Evolutionary conservation across 2,113 vertebrate species (phyloP).

Genomic region (Penelope pileata): DNA sequence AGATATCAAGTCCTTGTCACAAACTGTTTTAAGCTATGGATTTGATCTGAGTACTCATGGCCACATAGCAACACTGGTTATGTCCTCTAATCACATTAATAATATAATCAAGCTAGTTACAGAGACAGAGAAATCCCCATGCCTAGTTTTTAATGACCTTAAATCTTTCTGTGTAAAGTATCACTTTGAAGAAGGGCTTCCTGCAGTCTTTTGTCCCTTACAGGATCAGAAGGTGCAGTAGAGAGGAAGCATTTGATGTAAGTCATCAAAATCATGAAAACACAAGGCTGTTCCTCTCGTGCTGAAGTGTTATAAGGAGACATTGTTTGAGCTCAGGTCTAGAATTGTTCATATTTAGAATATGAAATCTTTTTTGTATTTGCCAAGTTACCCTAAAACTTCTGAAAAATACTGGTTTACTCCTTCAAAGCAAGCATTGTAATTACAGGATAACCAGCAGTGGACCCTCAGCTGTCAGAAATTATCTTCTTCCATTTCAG

Average conservation of each 20-base stretch:
- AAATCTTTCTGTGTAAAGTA: not conserved
- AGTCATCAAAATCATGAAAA: not conserved
- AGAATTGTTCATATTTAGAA: not conserved
- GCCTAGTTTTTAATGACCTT: not conserved
- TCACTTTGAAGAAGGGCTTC: not conserved
- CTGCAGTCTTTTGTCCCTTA: not conserved
- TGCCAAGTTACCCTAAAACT: not conserved
- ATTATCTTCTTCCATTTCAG: not conserved
- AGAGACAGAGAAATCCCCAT: not conserved
- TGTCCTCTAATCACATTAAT: not conserved
- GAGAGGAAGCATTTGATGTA: not conserved
- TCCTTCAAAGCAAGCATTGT: not conserved
- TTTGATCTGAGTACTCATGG: not conserved
- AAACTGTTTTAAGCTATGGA: not conserved
- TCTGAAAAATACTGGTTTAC: not conserved
- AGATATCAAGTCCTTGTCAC: not conserved
- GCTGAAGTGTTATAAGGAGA: not conserved
- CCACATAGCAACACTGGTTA: not conserved
- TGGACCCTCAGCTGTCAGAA: not conserved
- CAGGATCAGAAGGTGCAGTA: not conserved
- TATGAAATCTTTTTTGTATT: not conserved
- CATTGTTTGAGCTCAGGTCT: not conserved
- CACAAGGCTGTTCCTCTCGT: not conserved
- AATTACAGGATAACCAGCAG: not conserved
- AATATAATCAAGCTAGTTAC: not conserved